These are phyloP conservation scores for Drosophila imparisetae DNA, from an alignment of 2,888 invertebrate species.

Conservation along the genomic window DNA sequence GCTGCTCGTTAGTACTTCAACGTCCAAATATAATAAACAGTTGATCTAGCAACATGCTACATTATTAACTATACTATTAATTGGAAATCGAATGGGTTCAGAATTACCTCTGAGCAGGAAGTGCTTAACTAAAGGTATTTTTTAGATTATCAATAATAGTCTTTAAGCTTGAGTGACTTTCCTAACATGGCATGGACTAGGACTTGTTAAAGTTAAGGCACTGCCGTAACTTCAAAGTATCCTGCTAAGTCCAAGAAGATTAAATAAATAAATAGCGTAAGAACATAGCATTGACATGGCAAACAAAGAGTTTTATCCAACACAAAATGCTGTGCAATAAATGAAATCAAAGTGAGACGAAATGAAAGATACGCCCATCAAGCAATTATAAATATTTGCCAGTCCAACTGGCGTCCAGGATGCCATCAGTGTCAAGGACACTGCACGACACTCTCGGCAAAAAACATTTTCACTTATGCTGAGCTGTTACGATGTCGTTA, in stretches of 20 bases:
- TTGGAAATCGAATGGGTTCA: neutral
- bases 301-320: neutral
- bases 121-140: neutral
- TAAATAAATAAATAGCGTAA: neutral
- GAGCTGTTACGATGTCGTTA: constrained; percentile 40
- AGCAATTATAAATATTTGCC: constrained; percentile 58
- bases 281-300: neutral
- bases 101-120: neutral
- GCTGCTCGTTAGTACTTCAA: too few relatives aligned
- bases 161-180: neutral
- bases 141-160: neutral
- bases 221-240: neutral
- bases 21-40: too few relatives aligned
- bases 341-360: neutral
- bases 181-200: neutral
- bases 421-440: constrained; percentile 57
- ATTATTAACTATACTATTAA: neutral
- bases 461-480: constrained; percentile 45
- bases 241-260: neutral
- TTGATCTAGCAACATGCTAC: too few relatives aligned
- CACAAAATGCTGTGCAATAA: neutral
- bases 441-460: constrained; percentile 22
- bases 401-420: constrained; percentile 19
- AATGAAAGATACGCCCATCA: neutral
- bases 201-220: neutral